Evolutionary conservation across 2,797 vertebrate species (phyloP), one percentile per base, ranked within the genome.

Genomic region (Sebastiscus albofasciatus): DNA sequence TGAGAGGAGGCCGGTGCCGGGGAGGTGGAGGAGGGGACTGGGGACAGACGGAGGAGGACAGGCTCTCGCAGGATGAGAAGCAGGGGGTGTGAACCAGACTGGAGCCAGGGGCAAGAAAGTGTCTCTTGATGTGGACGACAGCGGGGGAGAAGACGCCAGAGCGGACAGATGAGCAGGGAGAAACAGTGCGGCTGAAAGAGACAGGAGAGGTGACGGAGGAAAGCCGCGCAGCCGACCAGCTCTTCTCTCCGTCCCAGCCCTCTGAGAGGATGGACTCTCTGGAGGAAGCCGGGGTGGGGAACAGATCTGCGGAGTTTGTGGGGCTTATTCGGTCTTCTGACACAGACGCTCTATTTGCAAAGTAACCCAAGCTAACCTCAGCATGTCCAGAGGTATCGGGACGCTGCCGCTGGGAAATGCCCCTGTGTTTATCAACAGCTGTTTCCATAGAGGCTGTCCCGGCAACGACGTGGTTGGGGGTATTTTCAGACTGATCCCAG

Each of bases 101-200:
- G 12, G 96, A 97, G 24, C 95, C 97, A 0, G 97, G 96, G 33
- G 94, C 97, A 4, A 99, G 95, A 46, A 96, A 82, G 74, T 97
- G 96, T 26, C 87, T 94, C 88, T 91, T 92, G 80, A 99, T 86
- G 49, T 90, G 93, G 33, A 98, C 77, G 12, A 98, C 96, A 54
- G 96, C 85, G 22, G 97, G 96, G 2, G 95, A 93, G 71, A 97
- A 96, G 58, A 93, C 7, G 1, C 94, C 95, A 0, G 94, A 95
- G 72, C 83, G 95, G 82, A 94, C 88, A 29, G 96, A 96, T 65
- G 96, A 95, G 83, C 92, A 86, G 1, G 91, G 89, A 1, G 95
- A 94, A 33, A 84, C 54, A 3, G 93, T 93, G 74, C 90, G 84
- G 81, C 93, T 95, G 64, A 93, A 73, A 1, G 90, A 91, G 11